Conservation (phyloP, 2,113 vertebrate genomes). For the Rhinogobius similis region DNA sequence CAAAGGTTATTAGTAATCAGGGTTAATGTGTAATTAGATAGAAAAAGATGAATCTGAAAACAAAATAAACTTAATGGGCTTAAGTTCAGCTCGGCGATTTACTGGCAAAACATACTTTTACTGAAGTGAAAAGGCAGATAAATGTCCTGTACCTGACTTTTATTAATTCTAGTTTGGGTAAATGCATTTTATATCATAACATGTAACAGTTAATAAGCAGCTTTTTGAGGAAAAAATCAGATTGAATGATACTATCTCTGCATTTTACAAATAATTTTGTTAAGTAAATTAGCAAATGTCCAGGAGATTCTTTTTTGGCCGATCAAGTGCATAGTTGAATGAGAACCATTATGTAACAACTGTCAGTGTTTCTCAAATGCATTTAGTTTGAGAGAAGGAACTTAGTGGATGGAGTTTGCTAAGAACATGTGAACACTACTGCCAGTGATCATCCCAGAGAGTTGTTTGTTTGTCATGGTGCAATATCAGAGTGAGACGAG, state of each 20-base stretch:
- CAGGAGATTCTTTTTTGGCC: too few species aligned
- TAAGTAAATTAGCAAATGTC: too few species aligned
- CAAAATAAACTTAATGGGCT: not conserved
- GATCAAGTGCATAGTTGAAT: too few species aligned
- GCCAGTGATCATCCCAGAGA: too few species aligned
- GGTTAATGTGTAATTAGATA: not conserved
- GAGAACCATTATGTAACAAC: too few species aligned
- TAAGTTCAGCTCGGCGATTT: not conserved
- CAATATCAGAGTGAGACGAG: too few species aligned
- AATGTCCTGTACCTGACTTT: not conserved
- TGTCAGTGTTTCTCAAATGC: too few species aligned
- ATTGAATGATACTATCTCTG: not conserved
- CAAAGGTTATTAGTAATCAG: not conserved
- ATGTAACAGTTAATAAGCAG: not conserved
- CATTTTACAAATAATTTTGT: not conserved
- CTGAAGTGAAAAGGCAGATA: not conserved
- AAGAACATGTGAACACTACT: too few species aligned
- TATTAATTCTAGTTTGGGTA: not conserved
- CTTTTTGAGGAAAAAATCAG: not conserved
- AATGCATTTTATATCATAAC: not conserved
- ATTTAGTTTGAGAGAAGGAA: too few species aligned
- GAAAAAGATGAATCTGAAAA: not conserved
- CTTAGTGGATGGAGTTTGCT: too few species aligned
- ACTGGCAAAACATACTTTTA: too few species aligned
- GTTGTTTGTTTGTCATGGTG: too few species aligned